phyloP scores from a whole-genome alignment of 2,113 vertebrate species.

The Pelusios castaneus region DNA sequence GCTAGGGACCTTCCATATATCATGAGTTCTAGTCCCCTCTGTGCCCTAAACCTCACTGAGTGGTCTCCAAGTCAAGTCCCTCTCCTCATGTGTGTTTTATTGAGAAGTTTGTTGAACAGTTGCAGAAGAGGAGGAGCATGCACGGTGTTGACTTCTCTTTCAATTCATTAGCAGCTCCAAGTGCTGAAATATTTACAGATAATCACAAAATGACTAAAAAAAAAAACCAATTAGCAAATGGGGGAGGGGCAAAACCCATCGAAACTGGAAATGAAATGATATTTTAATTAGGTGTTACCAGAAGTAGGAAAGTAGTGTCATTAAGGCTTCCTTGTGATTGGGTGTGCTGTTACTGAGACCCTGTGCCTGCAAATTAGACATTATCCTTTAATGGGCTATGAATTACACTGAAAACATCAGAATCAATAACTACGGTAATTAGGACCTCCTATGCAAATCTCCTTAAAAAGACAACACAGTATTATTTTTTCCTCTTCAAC shows the following conservation, averaged over 20 bases:
- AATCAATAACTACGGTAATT: slow-evolving; percentile 65
- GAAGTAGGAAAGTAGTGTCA: slow-evolving; percentile 66
- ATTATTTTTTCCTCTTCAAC: background rate
- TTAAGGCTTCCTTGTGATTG: slow-evolving; percentile 66
- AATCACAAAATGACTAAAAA: slow-evolving; percentile 57
- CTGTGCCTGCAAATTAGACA: slow-evolving; percentile 66
- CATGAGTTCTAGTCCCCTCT: background rate
- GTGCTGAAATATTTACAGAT: slow-evolving; percentile 60
- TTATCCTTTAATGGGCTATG: slow-evolving; percentile 73
- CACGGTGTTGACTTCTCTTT: slow-evolving; percentile 61
- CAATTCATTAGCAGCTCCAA: slow-evolving; percentile 38
- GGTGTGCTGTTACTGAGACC: slow-evolving; percentile 56
- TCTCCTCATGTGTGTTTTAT: fast-evolving
- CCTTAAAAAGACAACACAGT: slow-evolving; percentile 50
- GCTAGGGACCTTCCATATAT: no score
- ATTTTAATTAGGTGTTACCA: slow-evolving; percentile 69
- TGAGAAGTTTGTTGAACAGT: background rate
- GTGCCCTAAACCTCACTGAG: background rate
- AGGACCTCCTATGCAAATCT: slow-evolving; percentile 54
- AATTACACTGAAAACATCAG: slow-evolving; percentile 58
- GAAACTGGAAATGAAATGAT: slow-evolving; percentile 68
- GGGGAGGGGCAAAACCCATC: slow-evolving; percentile 47
- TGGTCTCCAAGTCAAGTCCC: background rate
- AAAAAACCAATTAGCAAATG: slow-evolving; percentile 35
- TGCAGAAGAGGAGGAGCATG: background rate